Evolutionary conservation across 2,797 vertebrate genomes (phyloP).

Genomic region (Alosa sapidissima): DNA sequence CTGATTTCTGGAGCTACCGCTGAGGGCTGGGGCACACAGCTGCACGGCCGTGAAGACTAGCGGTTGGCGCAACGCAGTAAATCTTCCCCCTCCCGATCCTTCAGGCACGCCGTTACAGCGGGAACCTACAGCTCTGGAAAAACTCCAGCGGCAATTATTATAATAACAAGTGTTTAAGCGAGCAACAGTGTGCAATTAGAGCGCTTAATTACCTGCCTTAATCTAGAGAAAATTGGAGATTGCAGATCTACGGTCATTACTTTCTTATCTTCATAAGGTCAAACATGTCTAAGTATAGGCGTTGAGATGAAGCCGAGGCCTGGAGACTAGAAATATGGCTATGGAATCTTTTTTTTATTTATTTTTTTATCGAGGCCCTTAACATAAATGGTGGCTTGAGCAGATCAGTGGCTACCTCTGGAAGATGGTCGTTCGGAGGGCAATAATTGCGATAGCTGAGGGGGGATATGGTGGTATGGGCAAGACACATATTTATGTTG

Average conservation of each 20-base stretch:
- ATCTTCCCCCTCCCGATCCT: slow-evolving; percentile 3
- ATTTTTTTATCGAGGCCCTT: background rate
- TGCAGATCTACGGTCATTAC: slow-evolving; percentile 35
- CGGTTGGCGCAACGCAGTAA: slow-evolving; percentile 31
- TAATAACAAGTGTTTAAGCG: slow-evolving; percentile 54
- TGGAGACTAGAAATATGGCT: slow-evolving; percentile 17
- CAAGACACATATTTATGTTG: background rate
- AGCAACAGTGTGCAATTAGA: slow-evolving; percentile 56
- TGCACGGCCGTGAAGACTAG: slow-evolving; percentile 70
- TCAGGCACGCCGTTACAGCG: slow-evolving; percentile 23
- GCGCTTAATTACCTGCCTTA: slow-evolving; percentile 57
- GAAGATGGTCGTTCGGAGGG: background rate
- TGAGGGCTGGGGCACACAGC: slow-evolving; percentile 64
- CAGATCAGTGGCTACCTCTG: background rate
- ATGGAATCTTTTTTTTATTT: background rate
- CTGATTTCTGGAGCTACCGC: background rate
- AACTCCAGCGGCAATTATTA: slow-evolving; percentile 56
- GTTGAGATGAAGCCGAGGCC: slow-evolving; percentile 8
- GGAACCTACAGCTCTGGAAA: slow-evolving; percentile 45
- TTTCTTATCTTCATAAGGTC: slow-evolving; percentile 43
- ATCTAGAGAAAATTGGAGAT: slow-evolving; percentile 53
- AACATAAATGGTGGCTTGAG: background rate
- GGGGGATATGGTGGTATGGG: background rate
- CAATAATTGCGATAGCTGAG: background rate
- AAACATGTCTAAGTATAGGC: slow-evolving; percentile 28